Base-by-base conservation (phyloP, 2,888 invertebrate genomes). In the Tineola bisselliella region DNA sequence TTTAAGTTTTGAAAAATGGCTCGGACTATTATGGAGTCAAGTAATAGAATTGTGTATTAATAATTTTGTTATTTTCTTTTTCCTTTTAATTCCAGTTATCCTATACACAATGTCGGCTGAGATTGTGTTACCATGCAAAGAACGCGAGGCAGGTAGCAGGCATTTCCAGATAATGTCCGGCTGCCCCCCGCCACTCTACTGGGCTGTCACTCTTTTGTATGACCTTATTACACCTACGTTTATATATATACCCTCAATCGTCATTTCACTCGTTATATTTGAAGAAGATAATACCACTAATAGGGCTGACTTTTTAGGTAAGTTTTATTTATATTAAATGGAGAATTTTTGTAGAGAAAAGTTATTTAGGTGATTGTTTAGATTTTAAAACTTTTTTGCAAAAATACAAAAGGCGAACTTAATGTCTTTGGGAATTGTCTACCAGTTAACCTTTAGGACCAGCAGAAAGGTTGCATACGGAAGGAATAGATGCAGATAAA, bases 101-200 rank as follows among this genome's bases (percentile, higher is more conserved):
- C 68, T 88, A 8, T 70, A 88, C 25, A 74, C 89, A n/a, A 68
- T 79, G 15, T 78, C 87, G 0, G 81, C 89, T 65, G 89, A 89
- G 63, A 80, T 90, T 1, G 73, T 89, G 0, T 88, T 93, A 62
- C 91, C 92, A 3, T 88, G 90, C 65, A 79, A 79, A 61, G 94
- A 94, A 75, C 84, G 89, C 10, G 70, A 74, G 5, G 83, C 88
- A 0, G 90, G 90, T 60, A 86, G 93, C 33, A 90, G 92, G 25
- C 91, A 90, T 66, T 72, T 93, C 43, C 93, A 93, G 77, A 74
- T 89, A 25, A 90, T 92, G 90, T 84, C 90, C 0, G 91, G 93
- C 2, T 88, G 91, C 25, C 79, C 89, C 0, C 80, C 89, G 0
- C 66, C 75, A 11, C 75, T 87, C 8, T 92, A 91, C 74, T 94